phyloP scores from a whole-genome alignment of 2,888 invertebrate species.

The Mellilla xanthometata region DNA sequence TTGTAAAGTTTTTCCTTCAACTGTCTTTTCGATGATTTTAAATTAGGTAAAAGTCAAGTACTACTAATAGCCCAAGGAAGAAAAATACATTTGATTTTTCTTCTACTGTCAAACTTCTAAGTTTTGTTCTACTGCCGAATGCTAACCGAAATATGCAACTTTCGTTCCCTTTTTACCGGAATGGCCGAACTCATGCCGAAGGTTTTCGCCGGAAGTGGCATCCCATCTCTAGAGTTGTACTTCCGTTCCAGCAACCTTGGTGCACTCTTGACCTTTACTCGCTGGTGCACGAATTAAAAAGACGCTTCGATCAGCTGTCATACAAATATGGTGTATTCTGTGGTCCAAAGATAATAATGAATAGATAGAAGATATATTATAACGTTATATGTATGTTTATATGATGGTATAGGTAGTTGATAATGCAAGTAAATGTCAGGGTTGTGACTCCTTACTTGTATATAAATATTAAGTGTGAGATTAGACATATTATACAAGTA shows the following conservation, averaged over 20 bases:
- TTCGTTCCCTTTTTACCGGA: no score
- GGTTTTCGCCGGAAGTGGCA: neutral
- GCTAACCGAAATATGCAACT: no score
- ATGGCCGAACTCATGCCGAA: no score
- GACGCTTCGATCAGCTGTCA: slow-evolving; percentile 12
- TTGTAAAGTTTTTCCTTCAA: no score
- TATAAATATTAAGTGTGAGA: no score
- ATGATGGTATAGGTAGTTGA: neutral
- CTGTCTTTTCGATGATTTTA: no score
- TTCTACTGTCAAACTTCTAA: no score
- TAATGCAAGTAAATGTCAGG: slow-evolving; percentile 9
- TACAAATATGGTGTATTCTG: neutral
- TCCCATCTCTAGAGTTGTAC: slow-evolving; percentile 5
- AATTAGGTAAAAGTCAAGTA: no score
- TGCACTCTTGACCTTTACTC: slow-evolving; percentile 11
- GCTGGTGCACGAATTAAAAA: slow-evolving; percentile 10
- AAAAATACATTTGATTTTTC: no score
- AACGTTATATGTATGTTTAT: neutral
- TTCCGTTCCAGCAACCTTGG: slow-evolving; percentile 18
- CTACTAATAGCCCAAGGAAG: no score
- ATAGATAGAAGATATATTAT: neutral
- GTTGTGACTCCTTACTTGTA: neutral
- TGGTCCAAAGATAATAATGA: neutral
- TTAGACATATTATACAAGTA: no score
- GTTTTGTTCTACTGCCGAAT: no score